phyloP scores from a whole-genome alignment of 2,888 invertebrate species.

The Drosophila conformis region DNA sequence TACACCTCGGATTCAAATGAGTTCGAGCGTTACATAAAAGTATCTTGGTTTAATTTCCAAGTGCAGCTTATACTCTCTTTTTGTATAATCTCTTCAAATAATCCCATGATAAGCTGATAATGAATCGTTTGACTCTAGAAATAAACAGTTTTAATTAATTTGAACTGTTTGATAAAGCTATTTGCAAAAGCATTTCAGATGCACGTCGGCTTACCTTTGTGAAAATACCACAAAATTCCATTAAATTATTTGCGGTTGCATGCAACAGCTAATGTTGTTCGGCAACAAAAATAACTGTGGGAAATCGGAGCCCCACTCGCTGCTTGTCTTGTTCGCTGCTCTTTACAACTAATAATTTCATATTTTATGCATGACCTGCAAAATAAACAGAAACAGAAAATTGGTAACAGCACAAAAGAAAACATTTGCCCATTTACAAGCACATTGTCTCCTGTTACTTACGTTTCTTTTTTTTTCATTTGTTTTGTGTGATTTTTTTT shows the following conservation, averaged over 20 bases:
- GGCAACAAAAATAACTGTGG: conserved; percentile 32
- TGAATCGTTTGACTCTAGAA: conserved; percentile 19
- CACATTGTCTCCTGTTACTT: conserved; percentile 58
- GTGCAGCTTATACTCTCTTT: background rate
- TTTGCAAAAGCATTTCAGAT: conserved; percentile 25
- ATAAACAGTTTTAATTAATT: conserved; percentile 47
- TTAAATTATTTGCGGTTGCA: conserved; percentile 58
- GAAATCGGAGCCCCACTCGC: conserved; percentile 5
- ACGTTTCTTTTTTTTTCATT: background rate
- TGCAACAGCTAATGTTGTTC: conserved; percentile 27
- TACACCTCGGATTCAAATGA: no score
- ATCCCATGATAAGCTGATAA: conserved; percentile 20
- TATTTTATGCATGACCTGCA: conserved; percentile 80
- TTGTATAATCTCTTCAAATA: conserved; percentile 20
- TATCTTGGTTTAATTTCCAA: background rate
- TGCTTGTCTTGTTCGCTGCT: conserved; percentile 22
- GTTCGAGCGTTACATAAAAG: background rate
- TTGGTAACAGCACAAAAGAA: conserved; percentile 52
- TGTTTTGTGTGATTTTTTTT: background rate
- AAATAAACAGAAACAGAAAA: conserved; percentile 73
- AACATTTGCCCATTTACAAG: conserved; percentile 54
- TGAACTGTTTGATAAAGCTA: conserved; percentile 20
- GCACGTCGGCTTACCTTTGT: conserved; percentile 34
- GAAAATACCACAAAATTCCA: conserved; percentile 50
- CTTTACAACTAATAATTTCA: conserved; percentile 76